These are phyloP conservation scores for Eucidaris tribuloides DNA, from an alignment of 35 echinoderm and acorn worm genomes.

Conservation along the genomic window DNA sequence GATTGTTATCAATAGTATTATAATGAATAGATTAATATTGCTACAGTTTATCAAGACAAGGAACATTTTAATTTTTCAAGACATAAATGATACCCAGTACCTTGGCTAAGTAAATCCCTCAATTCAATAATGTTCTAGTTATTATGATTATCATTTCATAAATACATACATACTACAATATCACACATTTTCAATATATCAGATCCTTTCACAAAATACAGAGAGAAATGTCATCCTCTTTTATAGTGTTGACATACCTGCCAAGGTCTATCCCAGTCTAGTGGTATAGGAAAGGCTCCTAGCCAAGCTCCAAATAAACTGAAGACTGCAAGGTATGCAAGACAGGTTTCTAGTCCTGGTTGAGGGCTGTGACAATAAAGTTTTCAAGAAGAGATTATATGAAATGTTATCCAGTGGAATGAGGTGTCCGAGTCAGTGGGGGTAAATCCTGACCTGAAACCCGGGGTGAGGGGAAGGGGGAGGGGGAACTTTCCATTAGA, in stretches of 20 bases:
- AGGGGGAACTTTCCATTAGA: neutral
- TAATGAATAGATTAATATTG: no score
- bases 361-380: conserved; percentile 33
- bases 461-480: neutral
- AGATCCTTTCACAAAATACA: no score
- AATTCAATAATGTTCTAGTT: no score
- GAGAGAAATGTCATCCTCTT: neutral
- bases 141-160: no score
- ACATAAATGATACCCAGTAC: no score
- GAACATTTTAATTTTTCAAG: no score
- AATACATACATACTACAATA: neutral
- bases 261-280: conserved; percentile 98
- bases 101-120: no score
- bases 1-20: no score
- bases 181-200: neutral
- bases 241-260: conserved; percentile 43
- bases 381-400: neutral
- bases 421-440: neutral
- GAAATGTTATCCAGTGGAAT: neutral
- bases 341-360: conserved; percentile 59
- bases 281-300: conserved; percentile 87
- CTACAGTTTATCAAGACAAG: no score
- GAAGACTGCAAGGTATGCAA: conserved; percentile 40
- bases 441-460: neutral
- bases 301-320: conserved; percentile 88